Conservation (phyloP, 2,113 vertebrate species). For the Upupa epops region DNA sequence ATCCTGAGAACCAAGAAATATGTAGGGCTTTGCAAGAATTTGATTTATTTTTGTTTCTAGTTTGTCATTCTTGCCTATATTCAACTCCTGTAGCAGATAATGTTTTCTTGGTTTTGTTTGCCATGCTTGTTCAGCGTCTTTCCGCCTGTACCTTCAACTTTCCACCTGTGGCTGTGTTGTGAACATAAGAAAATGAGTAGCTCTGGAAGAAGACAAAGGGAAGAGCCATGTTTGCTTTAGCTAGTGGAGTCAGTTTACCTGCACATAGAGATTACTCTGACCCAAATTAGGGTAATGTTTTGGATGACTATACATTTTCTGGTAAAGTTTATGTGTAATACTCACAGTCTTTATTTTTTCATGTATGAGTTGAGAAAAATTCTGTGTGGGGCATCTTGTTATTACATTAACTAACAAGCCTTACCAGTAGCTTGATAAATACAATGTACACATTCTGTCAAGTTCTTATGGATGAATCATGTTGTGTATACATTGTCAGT, state of each 20-base stretch:
- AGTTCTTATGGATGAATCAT: background rate
- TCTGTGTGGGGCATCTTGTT: background rate
- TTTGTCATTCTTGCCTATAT: background rate
- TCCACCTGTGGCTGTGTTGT: background rate
- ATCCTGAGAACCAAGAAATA: background rate
- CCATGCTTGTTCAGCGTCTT: background rate
- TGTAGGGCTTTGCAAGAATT: background rate
- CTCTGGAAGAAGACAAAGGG: background rate
- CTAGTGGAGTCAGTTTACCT: background rate
- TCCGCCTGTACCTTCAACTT: background rate
- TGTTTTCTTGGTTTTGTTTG: background rate
- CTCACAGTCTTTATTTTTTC: background rate
- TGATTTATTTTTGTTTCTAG: background rate
- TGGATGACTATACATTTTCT: background rate
- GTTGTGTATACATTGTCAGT: background rate
- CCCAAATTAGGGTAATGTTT: background rate
- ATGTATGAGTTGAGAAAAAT: background rate
- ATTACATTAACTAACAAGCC: background rate
- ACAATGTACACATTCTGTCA: background rate
- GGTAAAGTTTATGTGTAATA: background rate
- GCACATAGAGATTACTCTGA: background rate
- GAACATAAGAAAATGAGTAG: background rate
- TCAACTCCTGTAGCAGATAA: background rate
- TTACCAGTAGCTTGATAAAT: background rate
- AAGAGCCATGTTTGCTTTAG: background rate